These are phyloP conservation scores for Rhopalosiphum maidis DNA, from an alignment of 1,140 invertebrate species.

Conservation along the genomic window DNA sequence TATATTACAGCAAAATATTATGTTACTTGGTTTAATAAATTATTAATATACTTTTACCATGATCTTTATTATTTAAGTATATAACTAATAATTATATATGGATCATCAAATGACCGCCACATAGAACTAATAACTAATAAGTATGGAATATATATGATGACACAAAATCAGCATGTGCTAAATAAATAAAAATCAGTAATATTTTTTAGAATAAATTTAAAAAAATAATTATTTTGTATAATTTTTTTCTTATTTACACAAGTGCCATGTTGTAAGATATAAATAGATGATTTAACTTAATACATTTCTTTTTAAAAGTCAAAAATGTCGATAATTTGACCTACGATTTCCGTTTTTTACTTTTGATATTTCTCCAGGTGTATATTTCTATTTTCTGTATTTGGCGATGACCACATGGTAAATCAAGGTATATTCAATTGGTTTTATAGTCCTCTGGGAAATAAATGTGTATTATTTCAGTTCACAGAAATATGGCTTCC, in stretches of 20 bases:
- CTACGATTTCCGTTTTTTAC: background rate
- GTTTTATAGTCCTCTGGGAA: background rate
- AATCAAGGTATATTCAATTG: background rate
- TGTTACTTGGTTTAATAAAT: too few species aligned
- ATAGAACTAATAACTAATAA: background rate
- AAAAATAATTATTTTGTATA: background rate
- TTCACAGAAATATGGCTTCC: conserved; percentile 9
- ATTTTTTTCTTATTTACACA: background rate
- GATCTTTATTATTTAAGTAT: background rate
- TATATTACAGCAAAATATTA: too few species aligned
- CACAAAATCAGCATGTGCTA: background rate
- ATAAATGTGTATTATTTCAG: background rate
- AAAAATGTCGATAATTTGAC: background rate
- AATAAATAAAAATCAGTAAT: background rate
- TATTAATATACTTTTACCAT: background rate
- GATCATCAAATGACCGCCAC: background rate
- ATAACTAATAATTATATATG: background rate
- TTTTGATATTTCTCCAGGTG: background rate
- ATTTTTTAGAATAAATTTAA: background rate
- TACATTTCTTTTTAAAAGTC: background rate
- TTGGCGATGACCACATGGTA: background rate
- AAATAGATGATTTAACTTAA: background rate
- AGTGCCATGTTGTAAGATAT: background rate
- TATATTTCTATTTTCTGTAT: background rate
- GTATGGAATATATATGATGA: background rate